Evolutionary conservation across 2,888 invertebrate genomes (phyloP).

Genomic region (Agrotis segetum): DNA sequence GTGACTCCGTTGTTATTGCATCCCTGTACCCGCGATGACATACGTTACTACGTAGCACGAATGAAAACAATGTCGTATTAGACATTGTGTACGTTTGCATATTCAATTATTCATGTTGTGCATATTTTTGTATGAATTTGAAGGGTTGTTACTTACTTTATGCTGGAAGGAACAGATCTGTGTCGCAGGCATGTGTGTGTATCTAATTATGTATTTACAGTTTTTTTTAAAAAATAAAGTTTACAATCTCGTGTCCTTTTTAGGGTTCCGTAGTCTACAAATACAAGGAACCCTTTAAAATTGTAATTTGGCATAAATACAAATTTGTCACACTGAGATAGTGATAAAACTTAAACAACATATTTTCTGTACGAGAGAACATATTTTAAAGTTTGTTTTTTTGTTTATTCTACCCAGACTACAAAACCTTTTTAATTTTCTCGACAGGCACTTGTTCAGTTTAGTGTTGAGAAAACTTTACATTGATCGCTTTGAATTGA

Average conservation of each 20-base stretch:
- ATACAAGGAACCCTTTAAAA: too few relatives aligned
- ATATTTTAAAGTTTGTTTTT: too few relatives aligned
- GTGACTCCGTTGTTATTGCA: constrained; percentile 73
- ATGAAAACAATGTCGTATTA: constrained; percentile 64
- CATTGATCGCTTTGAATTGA: not conserved
- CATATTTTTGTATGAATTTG: constrained; percentile 1
- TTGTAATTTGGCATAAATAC: too few relatives aligned
- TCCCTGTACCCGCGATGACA: constrained; percentile 62
- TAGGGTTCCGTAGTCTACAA: too few relatives aligned
- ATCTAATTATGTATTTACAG: not conserved
- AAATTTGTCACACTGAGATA: too few relatives aligned
- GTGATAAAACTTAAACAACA: too few relatives aligned
- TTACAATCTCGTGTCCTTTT: not conserved
- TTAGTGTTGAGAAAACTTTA: not conserved
- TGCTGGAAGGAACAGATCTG: not conserved
- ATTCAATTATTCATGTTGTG: constrained; percentile 1
- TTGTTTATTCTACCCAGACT: too few relatives aligned
- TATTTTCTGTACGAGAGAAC: too few relatives aligned
- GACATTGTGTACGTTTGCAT: constrained; percentile 26
- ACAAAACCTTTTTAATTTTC: too few relatives aligned
- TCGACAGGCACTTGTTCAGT: not conserved
- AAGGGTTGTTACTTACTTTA: not conserved
- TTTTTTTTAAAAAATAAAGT: constrained; percentile 1
- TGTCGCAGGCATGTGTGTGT: too few relatives aligned
- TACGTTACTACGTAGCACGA: constrained; percentile 55